A percentile compares a stretch with the other conserved stretches of the same genome.
These are phyloP conservation scores for Sphenopsis melanotis DNA, from an alignment of 2,797 vertebrate genomes.

Conservation along the genomic window DNA sequence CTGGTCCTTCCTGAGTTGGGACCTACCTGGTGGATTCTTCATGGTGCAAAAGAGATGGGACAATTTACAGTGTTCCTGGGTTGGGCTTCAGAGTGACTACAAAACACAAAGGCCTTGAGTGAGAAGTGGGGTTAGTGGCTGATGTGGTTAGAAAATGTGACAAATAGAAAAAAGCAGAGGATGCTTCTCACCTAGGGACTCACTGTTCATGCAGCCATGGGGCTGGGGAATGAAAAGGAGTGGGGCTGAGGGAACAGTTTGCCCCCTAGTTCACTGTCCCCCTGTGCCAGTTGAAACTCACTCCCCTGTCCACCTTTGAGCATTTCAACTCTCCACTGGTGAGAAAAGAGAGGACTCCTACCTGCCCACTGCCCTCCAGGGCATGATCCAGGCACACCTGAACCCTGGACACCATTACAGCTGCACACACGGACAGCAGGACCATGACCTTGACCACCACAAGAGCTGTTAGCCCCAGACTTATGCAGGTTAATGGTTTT, in stretches of 20 bases:
- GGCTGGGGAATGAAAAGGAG: not conserved
- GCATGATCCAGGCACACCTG: not conserved
- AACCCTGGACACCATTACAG: not conserved
- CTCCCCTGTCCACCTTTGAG: too few relatives aligned
- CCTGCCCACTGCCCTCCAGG: not conserved
- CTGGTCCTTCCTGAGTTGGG: not conserved
- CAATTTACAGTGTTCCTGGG: accelerated
- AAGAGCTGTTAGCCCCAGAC: not conserved
- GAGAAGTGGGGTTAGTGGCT: not conserved
- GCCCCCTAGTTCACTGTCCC: not conserved
- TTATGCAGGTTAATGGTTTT: not conserved
- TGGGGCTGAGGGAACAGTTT: not conserved
- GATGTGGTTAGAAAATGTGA: not conserved
- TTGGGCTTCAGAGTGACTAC: not conserved
- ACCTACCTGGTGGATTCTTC: not conserved
- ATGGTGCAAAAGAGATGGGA: not conserved
- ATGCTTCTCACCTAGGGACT: not conserved
- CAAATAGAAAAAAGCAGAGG: not conserved
- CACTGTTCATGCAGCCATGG: not conserved
- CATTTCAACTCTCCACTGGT: not conserved
- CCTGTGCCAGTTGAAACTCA: not conserved
- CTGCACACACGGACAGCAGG: accelerated
- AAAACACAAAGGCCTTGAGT: not conserved
- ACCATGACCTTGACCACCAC: not conserved
- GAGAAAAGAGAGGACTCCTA: not conserved